These are phyloP conservation scores for Macropis europaea DNA, from an alignment of 2,888 invertebrate species.

Conservation along the genomic window DNA sequence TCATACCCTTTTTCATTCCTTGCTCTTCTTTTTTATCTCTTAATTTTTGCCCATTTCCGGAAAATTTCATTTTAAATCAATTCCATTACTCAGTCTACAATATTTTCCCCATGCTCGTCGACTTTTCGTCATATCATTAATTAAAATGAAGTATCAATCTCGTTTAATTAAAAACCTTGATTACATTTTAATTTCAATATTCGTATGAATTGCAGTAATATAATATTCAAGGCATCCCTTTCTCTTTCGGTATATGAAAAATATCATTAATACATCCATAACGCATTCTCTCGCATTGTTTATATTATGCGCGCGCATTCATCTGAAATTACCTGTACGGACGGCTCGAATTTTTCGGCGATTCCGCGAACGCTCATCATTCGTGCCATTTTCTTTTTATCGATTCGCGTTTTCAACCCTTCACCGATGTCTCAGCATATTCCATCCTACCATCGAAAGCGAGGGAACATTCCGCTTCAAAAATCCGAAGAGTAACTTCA, in stretches of 20 bases:
- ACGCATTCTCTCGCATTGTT: background rate
- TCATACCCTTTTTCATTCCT: conserved; percentile 1
- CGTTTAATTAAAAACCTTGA: background rate
- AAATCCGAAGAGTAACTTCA: too few relatives aligned
- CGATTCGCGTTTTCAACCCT: too few relatives aligned
- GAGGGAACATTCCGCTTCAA: too few relatives aligned
- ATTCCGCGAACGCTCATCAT: background rate
- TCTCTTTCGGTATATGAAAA: too few relatives aligned
- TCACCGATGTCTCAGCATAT: too few relatives aligned
- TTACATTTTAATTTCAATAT: background rate
- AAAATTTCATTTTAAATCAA: conserved; percentile 10
- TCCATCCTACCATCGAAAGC: too few relatives aligned
- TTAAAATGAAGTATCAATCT: background rate
- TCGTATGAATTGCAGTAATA: too few relatives aligned
- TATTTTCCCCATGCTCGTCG: too few relatives aligned
- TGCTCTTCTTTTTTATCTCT: background rate
- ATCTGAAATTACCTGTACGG: background rate
- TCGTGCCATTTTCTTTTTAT: background rate
- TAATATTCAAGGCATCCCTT: too few relatives aligned
- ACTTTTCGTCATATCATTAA: too few relatives aligned
- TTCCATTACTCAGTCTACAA: background rate
- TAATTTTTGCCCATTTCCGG: conserved; percentile 18
- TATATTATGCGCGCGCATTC: background rate
- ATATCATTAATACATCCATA: too few relatives aligned
- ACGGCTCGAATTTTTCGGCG: conserved; percentile 2